A percentile compares a stretch with the other conserved stretches of the same genome.
These are phyloP conservation scores for Leptosomus discolor DNA, from an alignment of 2,113 vertebrate species.

Conservation along the genomic window DNA sequence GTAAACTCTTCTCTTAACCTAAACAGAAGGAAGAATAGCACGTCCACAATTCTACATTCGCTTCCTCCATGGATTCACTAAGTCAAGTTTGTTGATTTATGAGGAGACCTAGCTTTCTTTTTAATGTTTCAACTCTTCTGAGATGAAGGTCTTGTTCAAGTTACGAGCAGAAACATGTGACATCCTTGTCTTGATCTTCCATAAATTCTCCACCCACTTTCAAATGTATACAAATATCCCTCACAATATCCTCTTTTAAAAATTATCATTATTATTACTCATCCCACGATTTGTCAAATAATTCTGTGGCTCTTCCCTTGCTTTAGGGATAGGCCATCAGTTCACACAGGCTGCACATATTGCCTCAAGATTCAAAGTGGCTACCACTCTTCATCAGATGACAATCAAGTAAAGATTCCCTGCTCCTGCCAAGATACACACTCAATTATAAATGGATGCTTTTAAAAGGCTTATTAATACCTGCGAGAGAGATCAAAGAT, in stretches of 20 bases:
- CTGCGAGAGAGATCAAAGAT: conserved; percentile 94
- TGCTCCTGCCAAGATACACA: not conserved
- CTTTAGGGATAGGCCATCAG: not conserved
- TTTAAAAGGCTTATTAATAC: conserved; percentile 63
- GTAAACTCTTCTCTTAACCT: not conserved
- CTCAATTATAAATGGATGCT: not conserved
- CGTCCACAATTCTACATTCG: not conserved
- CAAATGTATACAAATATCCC: not conserved
- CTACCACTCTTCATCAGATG: not conserved
- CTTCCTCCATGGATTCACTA: not conserved
- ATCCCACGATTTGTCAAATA: not conserved
- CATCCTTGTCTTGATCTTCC: not conserved
- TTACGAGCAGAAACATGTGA: not conserved
- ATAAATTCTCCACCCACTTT: not conserved
- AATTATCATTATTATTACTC: not conserved
- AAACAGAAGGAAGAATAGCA: not conserved
- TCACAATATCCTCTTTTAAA: not conserved
- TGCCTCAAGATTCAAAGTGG: not conserved
- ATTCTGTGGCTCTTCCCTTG: not conserved
- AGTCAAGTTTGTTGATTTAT: not conserved
- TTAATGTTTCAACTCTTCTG: not conserved
- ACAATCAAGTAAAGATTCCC: not conserved
- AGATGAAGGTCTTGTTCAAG: not conserved
- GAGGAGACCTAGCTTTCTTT: not conserved
- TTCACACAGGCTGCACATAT: not conserved